phyloP scores from a whole-genome alignment of 2,113 vertebrate genomes.

The Toxostoma redivivum region DNA sequence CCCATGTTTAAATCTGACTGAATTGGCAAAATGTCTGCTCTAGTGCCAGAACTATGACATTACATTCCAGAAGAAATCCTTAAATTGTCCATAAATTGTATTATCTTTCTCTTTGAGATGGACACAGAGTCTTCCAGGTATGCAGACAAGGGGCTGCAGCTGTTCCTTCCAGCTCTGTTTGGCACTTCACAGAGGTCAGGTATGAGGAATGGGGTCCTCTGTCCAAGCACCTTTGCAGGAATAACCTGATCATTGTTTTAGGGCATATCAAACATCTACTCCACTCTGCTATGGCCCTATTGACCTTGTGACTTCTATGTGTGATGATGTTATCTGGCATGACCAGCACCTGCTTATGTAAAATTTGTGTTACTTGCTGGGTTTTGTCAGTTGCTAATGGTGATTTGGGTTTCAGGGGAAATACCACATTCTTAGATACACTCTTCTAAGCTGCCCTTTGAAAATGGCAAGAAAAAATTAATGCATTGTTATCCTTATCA shows the following conservation, averaged over 20 bases:
- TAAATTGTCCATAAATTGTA: background rate
- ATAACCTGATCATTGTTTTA: fast-evolving
- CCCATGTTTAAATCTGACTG: background rate
- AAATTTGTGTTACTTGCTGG: background rate
- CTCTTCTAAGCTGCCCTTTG: background rate
- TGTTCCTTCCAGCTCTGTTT: background rate
- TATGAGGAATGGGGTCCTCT: background rate
- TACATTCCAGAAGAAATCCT: constrained; percentile 34
- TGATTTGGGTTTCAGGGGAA: background rate
- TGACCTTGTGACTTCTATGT: background rate
- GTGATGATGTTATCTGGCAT: background rate
- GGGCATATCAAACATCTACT: background rate
- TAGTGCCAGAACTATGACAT: background rate
- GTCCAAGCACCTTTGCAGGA: background rate
- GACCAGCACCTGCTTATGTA: background rate
- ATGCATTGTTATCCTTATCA: background rate
- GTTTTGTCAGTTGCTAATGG: fast-evolving
- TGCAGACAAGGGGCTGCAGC: constrained; percentile 16
- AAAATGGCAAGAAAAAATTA: background rate
- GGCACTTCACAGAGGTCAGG: constrained; percentile 38
- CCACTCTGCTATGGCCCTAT: background rate
- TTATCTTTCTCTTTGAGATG: background rate
- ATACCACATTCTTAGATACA: background rate
- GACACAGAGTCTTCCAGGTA: background rate
- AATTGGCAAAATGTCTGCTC: background rate